phyloP scores from a whole-genome alignment of 2,797 vertebrate species.

The Thunnus albacares region DNA sequence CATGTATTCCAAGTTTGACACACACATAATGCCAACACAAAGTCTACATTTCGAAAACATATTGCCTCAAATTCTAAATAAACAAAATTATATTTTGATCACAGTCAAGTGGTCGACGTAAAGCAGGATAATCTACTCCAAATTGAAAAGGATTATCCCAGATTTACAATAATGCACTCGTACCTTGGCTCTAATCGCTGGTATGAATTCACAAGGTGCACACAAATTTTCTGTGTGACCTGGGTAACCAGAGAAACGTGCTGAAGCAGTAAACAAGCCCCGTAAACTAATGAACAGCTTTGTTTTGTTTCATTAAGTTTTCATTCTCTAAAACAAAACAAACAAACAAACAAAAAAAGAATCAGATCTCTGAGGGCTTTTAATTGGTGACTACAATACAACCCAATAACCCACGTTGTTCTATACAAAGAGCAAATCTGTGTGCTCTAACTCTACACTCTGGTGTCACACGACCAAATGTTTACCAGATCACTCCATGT shows the following conservation, averaged over 20 bases:
- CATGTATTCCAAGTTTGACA: not conserved
- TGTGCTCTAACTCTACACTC: no score
- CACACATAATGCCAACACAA: no score
- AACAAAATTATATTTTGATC: not conserved
- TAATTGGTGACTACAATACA: not conserved
- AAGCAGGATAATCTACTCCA: not conserved
- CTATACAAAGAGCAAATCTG: not conserved
- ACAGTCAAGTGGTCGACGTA: no score
- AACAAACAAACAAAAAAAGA: no score
- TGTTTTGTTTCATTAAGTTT: not conserved
- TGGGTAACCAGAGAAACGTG: not conserved
- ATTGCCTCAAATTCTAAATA: not conserved
- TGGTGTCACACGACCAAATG: no score
- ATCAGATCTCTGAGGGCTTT: not conserved
- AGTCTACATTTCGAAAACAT: not conserved
- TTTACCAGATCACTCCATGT: not conserved
- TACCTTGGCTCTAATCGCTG: not conserved
- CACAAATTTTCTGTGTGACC: not conserved
- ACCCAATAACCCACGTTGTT: no score
- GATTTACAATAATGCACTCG: not conserved
- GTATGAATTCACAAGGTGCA: not conserved
- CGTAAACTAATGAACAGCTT: not conserved
- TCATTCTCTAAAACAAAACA: not conserved
- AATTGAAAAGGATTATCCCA: not conserved
- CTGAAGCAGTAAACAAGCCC: not conserved